phyloP scores from a whole-genome alignment of 2,797 vertebrate species.

The Gallinago stenura region DNA sequence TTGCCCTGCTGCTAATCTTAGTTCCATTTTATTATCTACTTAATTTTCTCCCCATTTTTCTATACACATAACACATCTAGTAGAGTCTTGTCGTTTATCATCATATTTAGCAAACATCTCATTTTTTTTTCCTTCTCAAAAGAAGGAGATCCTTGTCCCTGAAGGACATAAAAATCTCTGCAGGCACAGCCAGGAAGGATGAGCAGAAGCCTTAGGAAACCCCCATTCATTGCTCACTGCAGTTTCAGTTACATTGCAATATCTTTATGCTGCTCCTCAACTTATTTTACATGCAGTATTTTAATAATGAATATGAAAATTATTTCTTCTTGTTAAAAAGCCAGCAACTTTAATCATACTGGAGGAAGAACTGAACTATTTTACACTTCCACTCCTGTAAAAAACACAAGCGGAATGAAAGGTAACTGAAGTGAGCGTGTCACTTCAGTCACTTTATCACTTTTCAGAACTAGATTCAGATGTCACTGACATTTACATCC shows the following conservation, averaged over 20 bases:
- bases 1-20: background rate
- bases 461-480: background rate
- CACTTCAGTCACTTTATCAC: background rate
- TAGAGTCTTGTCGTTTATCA: background rate
- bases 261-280: background rate
- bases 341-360: background rate
- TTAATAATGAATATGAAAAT: background rate
- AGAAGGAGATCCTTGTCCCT: background rate
- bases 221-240: background rate
- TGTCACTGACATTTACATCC: background rate
- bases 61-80: background rate
- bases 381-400: background rate
- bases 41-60: background rate
- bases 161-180: background rate
- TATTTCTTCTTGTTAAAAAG: background rate
- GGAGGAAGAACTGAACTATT: background rate
- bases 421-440: background rate
- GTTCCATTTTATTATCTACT: background rate
- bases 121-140: background rate
- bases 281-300: background rate
- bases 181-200: background rate
- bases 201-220: background rate
- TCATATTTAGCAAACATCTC: background rate
- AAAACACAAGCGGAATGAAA: background rate
- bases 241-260: background rate